Percentiles rank a stretch among this genome's conserved stretches.
phyloP scores from a whole-genome alignment of 2,797 vertebrate genomes.

The Ambastaia sidthimunki region DNA sequence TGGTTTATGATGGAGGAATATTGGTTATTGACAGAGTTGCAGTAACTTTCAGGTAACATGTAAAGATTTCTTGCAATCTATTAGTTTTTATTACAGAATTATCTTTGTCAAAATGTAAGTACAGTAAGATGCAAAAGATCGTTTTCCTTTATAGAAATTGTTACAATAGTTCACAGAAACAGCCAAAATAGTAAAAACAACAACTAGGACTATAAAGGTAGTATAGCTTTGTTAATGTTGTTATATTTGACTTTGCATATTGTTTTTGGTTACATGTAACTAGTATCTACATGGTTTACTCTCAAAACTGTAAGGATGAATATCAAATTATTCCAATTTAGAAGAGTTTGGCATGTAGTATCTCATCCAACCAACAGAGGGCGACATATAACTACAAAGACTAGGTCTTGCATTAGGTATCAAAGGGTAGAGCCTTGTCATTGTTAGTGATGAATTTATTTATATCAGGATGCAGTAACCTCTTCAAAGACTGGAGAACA shows the following conservation, averaged over 20 bases:
- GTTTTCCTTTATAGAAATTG: too few relatives aligned
- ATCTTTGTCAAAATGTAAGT: background rate
- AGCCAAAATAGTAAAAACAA: too few relatives aligned
- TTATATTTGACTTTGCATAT: too few relatives aligned
- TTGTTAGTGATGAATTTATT: background rate
- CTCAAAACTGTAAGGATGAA: background rate
- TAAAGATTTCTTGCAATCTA: background rate
- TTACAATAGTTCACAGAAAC: too few relatives aligned
- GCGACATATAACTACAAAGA: conserved; percentile 1
- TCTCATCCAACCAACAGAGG: conserved; percentile 38
- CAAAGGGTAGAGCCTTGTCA: background rate
- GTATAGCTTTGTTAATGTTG: too few relatives aligned
- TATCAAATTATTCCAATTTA: background rate
- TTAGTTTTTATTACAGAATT: background rate
- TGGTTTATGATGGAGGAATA: too few relatives aligned
- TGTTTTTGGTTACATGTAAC: too few relatives aligned
- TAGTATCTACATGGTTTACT: too few relatives aligned
- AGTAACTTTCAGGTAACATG: background rate
- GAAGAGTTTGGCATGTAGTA: background rate
- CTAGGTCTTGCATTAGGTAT: background rate
- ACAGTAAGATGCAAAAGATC: too few relatives aligned
- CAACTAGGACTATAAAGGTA: too few relatives aligned
- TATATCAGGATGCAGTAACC: background rate
- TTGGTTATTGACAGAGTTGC: background rate
- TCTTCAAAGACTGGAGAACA: background rate